Conservation (phyloP, 2,113 vertebrate species). For the Carassius carassius region DNA sequence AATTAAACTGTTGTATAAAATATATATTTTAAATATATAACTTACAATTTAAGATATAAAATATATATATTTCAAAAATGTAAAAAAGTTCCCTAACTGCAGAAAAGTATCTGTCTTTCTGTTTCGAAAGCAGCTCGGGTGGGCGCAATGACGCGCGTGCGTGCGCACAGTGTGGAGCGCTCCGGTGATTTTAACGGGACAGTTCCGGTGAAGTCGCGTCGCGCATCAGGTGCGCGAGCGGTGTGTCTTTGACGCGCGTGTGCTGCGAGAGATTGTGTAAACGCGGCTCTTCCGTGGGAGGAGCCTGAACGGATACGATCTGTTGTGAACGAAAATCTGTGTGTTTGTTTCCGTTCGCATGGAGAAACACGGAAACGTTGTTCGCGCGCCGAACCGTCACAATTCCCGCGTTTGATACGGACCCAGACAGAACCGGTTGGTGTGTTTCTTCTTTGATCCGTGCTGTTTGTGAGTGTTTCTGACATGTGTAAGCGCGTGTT, state of each 20-base stretch:
- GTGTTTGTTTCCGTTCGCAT: constrained; percentile 34
- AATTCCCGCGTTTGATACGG: background rate
- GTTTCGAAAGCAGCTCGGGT: no score
- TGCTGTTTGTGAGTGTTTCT: background rate
- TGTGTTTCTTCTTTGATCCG: background rate
- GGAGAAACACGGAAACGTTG: constrained; percentile 14
- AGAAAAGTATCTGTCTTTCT: no score
- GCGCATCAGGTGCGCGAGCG: no score
- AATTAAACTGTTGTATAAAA: no score
- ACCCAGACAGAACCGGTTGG: background rate
- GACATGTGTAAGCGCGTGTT: background rate
- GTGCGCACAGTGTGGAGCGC: no score
- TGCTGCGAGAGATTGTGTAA: no score
- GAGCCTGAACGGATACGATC: background rate
- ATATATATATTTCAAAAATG: no score
- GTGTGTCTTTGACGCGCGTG: no score
- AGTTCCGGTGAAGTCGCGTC: background rate
- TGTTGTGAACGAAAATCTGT: no score
- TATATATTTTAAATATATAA: no score
- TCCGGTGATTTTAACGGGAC: background rate
- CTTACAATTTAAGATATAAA: no score
- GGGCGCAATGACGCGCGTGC: background rate
- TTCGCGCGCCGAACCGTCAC: background rate
- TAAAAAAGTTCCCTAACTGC: no score
- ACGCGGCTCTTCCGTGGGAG: background rate